phyloP scores from a whole-genome alignment of 2,797 vertebrate species.

The Glyptemys insculpta region DNA sequence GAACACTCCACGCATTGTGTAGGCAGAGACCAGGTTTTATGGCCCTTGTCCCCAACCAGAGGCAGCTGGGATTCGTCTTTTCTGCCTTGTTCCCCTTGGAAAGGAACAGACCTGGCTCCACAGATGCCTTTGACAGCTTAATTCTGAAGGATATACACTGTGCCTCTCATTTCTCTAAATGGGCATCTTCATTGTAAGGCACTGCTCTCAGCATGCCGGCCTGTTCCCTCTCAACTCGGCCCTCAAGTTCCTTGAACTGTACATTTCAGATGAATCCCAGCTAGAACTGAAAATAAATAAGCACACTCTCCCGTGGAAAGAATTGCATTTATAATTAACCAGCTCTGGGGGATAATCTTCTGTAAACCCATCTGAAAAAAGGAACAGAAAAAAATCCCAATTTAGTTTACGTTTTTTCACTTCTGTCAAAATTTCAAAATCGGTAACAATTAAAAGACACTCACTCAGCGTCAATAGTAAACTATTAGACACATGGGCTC shows the following conservation, averaged over 20 bases:
- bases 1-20: background rate
- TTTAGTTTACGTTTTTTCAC: too few relatives aligned
- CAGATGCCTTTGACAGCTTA: background rate
- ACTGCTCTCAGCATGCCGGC: too few relatives aligned
- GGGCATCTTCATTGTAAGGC: background rate
- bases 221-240: too few relatives aligned
- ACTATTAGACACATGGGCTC: background rate
- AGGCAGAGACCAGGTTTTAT: background rate
- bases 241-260: background rate
- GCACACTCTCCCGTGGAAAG: too few relatives aligned
- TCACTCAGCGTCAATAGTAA: background rate
- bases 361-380: too few relatives aligned
- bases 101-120: background rate
- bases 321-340: background rate
- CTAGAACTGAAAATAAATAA: too few relatives aligned
- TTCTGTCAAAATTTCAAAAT: background rate
- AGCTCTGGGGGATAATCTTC: background rate
- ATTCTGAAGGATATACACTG: background rate
- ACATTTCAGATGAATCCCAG: background rate
- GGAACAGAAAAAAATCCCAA: too few relatives aligned
- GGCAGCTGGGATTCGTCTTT: background rate
- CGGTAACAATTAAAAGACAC: background rate
- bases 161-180: background rate
- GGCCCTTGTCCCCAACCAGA: background rate
- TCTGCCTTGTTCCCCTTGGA: background rate